Evolutionary conservation across 2,113 vertebrate species (phyloP).

Genomic region (Pteropus alecto): DNA sequence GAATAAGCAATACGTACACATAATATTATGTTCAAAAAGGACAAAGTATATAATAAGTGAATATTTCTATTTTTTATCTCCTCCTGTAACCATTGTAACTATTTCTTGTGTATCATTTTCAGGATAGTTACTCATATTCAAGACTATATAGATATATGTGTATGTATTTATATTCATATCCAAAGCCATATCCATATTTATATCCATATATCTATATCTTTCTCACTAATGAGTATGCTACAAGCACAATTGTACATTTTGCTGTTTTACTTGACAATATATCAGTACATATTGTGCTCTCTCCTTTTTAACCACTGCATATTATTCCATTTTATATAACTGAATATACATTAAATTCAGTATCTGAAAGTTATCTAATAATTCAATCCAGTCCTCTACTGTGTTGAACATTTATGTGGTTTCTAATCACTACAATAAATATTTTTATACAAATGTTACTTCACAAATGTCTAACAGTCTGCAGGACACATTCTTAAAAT

Average conservation of each 20-base stretch:
- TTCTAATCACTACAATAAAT: not conserved
- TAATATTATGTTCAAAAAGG: not conserved
- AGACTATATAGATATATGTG: not conserved
- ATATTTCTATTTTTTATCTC: not conserved
- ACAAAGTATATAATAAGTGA: not conserved
- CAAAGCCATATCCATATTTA: not conserved
- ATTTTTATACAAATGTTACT: not conserved
- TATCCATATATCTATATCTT: not conserved
- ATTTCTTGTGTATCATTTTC: not conserved
- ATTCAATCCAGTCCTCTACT: not conserved
- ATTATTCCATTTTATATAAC: not conserved
- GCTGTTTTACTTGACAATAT: not conserved
- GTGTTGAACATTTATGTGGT: not conserved
- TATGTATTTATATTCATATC: not conserved
- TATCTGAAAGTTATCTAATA: not conserved
- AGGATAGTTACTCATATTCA: not conserved
- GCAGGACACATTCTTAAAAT: not conserved
- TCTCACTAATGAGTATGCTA: not conserved
- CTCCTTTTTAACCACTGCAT: not conserved
- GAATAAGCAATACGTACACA: not conserved
- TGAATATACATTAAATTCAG: not conserved
- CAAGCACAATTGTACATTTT: not conserved
- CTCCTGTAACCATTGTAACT: not conserved
- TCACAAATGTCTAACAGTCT: not conserved
- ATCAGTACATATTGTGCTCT: not conserved